Evolutionary conservation across 2,888 invertebrate genomes (phyloP).

Genomic region (Cylloceria caligata): DNA sequence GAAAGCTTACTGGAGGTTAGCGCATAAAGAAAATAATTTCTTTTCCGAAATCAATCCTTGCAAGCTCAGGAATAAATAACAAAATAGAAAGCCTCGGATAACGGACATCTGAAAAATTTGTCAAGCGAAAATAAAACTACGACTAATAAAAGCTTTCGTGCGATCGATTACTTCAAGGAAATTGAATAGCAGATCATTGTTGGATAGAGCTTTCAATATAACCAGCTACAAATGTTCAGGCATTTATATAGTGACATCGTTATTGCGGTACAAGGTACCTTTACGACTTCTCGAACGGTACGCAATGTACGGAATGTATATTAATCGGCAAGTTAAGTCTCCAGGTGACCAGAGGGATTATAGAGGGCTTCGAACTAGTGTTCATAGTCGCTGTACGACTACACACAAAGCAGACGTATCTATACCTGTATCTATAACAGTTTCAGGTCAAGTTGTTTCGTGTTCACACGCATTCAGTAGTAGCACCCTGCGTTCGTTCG

Average conservation of each 20-base stretch:
- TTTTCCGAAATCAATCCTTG: not conserved
- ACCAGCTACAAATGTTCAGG: constrained; percentile 6
- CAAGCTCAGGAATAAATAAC: constrained; percentile 1
- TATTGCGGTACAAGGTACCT: constrained; percentile 31
- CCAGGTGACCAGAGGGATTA: constrained; percentile 53
- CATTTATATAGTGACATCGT: constrained; percentile 32
- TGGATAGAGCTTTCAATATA: constrained; percentile 38
- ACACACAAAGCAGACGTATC: not conserved
- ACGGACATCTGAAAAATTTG: not conserved
- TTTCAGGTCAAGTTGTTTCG: constrained; percentile 24
- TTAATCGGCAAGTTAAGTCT: constrained; percentile 46
- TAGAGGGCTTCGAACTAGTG: constrained; percentile 3
- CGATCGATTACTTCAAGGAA: not conserved
- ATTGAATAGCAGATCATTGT: constrained; percentile 22
- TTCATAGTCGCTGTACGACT: constrained; percentile 2
- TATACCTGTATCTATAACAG: not conserved
- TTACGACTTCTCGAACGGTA: constrained; percentile 19
- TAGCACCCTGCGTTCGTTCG: not conserved
- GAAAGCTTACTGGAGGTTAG: not conserved
- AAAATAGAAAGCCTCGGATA: not conserved
- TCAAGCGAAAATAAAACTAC: not conserved
- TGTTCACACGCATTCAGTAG: constrained; percentile 17
- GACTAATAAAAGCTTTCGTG: constrained; percentile 8
- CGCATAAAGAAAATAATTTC: not conserved
- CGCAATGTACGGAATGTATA: constrained; percentile 28